Percentiles rank a stretch among this genome's conserved stretches.
Conservation (phyloP, 2,888 invertebrate genomes). For the Aphrophora alni region DNA sequence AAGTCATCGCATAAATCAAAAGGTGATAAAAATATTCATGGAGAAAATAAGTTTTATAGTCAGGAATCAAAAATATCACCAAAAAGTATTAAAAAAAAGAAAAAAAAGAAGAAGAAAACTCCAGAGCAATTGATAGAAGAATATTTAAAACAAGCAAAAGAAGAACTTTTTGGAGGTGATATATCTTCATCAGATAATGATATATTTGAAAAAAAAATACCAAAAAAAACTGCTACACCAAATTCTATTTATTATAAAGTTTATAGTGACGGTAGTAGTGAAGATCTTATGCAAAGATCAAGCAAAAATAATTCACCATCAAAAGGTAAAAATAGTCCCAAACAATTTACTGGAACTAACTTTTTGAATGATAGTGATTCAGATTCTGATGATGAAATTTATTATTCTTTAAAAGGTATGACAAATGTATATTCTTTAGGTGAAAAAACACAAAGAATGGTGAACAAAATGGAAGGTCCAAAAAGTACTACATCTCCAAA, state of each 20-base stretch:
- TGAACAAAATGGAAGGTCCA: not conserved
- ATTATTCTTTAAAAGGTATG: not conserved
- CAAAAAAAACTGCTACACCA: not conserved
- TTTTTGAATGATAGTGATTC: not conserved
- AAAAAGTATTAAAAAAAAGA: not conserved
- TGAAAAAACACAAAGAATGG: not conserved
- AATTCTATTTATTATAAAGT: not conserved
- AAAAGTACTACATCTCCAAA: not conserved
- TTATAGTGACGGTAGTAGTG: not conserved
- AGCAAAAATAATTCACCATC: not conserved
- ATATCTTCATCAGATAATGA: not conserved
- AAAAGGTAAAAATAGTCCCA: not conserved
- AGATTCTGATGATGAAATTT: not conserved
- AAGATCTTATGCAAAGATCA: not conserved
- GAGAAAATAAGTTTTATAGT: not conserved
- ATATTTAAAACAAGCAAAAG: constrained; percentile 3
- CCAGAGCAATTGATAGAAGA: not conserved
- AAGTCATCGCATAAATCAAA: not conserved
- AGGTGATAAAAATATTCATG: not conserved
- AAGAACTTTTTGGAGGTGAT: not conserved
- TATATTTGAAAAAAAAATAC: not conserved
- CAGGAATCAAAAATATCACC: not conserved
- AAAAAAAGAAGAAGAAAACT: not conserved
- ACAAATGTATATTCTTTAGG: not conserved
- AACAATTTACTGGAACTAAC: not conserved